Conservation (phyloP, 1,140 invertebrate genomes). For the Cecropterus lyciades region DNA sequence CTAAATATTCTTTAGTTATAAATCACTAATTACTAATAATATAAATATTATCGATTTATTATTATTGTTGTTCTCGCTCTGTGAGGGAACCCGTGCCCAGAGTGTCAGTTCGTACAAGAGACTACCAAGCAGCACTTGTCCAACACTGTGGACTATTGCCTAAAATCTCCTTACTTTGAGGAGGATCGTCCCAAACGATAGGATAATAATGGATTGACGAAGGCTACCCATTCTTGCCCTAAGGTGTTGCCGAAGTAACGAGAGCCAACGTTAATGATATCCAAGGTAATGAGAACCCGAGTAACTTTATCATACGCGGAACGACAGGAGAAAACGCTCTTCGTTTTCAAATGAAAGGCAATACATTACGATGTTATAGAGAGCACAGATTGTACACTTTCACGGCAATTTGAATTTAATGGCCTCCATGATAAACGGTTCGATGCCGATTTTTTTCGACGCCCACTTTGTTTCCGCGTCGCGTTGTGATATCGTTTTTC, state of each 20-base stretch:
- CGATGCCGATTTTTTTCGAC: conserved; percentile 35
- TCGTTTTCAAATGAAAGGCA: conserved; percentile 70
- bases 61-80: too few species aligned
- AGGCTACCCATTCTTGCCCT: conserved; percentile 17
- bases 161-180: too few species aligned
- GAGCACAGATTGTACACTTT: conserved; percentile 60
- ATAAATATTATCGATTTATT: too few species aligned
- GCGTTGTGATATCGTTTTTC: conserved; percentile 19
- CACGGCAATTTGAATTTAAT: conserved; percentile 52
- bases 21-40: too few species aligned
- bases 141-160: too few species aligned
- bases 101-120: too few species aligned
- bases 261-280: conserved; percentile 58
- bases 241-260: conserved; percentile 44
- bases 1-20: too few species aligned
- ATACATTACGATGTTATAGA: conserved; percentile 54
- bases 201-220: too few species aligned
- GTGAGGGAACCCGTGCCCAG: too few species aligned
- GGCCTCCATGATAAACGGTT: conserved; percentile 45
- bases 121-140: too few species aligned
- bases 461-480: conserved; percentile 18
- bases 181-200: too few species aligned
- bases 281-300: conserved; percentile 61
- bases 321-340: conserved; percentile 67
- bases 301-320: conserved; percentile 69